Evolutionary conservation across 2,113 vertebrate species (phyloP).

Genomic region (Misgurnus mizolepis): DNA sequence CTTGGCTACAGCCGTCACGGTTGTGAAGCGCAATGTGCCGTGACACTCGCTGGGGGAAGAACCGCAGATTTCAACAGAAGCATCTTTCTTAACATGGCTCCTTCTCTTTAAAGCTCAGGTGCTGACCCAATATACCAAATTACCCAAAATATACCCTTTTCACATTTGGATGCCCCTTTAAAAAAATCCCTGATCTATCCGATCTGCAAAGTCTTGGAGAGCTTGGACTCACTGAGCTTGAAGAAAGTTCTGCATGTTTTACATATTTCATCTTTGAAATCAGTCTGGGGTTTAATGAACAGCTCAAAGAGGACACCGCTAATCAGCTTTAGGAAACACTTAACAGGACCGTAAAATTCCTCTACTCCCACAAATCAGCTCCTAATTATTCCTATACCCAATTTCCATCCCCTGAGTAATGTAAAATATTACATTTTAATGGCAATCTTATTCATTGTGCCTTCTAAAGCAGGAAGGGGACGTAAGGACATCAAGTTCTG

Average conservation of each 20-base stretch:
- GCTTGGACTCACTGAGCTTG: conserved; percentile 1
- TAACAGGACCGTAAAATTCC: conserved; percentile 49
- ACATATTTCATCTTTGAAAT: conserved; percentile 66
- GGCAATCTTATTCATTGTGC: conserved; percentile 38
- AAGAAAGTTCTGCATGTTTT: conserved; percentile 54
- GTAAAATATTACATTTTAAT: conserved; percentile 56
- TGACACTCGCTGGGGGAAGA: conserved; percentile 61
- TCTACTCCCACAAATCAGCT: conserved; percentile 40
- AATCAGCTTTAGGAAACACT: conserved; percentile 66
- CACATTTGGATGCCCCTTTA: too few species aligned
- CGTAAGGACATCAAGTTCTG: conserved; percentile 8
- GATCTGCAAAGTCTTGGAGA: not conserved
- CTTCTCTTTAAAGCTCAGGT: conserved; percentile 13
- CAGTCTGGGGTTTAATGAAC: conserved; percentile 60
- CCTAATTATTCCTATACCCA: conserved; percentile 56
- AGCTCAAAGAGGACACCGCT: conserved; percentile 59
- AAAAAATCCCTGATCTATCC: not conserved
- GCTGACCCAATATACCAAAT: too few species aligned
- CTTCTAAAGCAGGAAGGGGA: conserved; percentile 30
- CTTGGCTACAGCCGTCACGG: conserved; percentile 59
- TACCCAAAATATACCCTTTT: too few species aligned
- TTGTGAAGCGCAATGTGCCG: conserved; percentile 60
- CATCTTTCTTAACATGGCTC: conserved; percentile 71
- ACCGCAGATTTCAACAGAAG: conserved; percentile 67
- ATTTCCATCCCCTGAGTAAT: conserved; percentile 48